Evolutionary conservation across 2,888 invertebrate genomes (phyloP).

Genomic region (Pteria penguin): DNA sequence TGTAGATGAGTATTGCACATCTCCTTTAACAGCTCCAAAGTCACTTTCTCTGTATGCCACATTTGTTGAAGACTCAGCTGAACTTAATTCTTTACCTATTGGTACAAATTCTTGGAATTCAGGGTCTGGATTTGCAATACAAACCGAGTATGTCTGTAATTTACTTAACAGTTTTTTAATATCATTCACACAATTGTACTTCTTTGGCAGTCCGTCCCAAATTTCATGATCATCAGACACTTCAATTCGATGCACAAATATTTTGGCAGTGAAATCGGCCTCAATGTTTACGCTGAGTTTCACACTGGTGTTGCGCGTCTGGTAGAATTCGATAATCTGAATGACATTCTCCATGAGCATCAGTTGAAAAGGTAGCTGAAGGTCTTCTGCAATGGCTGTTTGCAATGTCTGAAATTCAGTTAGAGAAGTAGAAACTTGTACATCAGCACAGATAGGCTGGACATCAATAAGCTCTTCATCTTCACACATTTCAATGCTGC

Average conservation of each 20-base stretch:
- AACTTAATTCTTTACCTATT: too few species aligned
- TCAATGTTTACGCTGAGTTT: slow-evolving; percentile 11
- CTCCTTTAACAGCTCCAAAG: slow-evolving; percentile 3
- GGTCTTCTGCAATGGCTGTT: too few species aligned
- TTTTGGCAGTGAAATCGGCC: not conserved
- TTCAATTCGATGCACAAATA: slow-evolving; percentile 23
- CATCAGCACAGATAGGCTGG: too few species aligned
- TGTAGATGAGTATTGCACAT: slow-evolving; percentile 6
- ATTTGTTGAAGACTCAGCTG: too few species aligned
- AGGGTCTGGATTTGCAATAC: slow-evolving; percentile 34
- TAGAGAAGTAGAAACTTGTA: too few species aligned
- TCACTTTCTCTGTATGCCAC: slow-evolving; percentile 26
- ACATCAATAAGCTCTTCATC: too few species aligned
- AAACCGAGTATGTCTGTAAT: slow-evolving; percentile 17
- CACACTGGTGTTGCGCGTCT: not conserved
- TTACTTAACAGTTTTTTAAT: not conserved
- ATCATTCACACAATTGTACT: not conserved
- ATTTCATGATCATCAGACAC: slow-evolving; percentile 10
- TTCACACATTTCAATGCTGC: too few species aligned
- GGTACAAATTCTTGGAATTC: slow-evolving; percentile 20
- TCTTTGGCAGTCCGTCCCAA: slow-evolving; percentile 17
- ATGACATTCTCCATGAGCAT: too few species aligned
- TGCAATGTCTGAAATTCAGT: too few species aligned
- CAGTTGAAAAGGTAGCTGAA: too few species aligned
- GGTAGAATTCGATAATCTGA: not conserved